Conservation (phyloP, 2,113 vertebrate species). For the Ceratotherium simum region DNA sequence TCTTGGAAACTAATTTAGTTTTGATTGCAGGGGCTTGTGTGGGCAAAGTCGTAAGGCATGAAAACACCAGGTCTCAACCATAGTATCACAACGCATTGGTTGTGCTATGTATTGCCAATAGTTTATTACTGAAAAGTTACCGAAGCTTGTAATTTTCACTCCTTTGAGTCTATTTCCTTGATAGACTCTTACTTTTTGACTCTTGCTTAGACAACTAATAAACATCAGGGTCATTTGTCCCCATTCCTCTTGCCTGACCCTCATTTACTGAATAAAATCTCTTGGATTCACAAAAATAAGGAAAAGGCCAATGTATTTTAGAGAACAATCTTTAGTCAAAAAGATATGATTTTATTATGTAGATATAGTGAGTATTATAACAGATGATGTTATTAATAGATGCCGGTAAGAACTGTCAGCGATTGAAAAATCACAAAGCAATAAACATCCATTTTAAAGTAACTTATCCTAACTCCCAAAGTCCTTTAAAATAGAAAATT, state of each 20-base stretch:
- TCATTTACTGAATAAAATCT: neutral
- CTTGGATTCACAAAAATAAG: neutral
- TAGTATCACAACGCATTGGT: neutral
- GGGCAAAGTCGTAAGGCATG: neutral
- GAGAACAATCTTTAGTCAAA: neutral
- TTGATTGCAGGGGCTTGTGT: neutral
- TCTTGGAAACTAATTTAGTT: neutral
- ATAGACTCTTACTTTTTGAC: neutral
- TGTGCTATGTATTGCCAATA: neutral
- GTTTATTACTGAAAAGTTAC: neutral
- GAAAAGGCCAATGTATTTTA: neutral
- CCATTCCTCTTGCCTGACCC: neutral
- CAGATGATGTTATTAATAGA: neutral
- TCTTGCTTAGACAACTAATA: neutral
- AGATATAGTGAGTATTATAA: neutral
- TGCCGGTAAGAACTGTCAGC: neutral
- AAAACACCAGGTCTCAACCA: neutral
- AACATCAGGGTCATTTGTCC: neutral
- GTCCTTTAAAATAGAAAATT: neutral
- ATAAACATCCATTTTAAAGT: neutral
- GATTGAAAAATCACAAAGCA: slow-evolving; percentile 2
- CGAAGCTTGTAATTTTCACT: neutral
- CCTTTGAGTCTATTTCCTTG: neutral
- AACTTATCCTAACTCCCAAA: neutral
- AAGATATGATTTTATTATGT: neutral